Evolutionary conservation across 2,888 invertebrate genomes (phyloP).

Genomic region (Netelia inedita): DNA sequence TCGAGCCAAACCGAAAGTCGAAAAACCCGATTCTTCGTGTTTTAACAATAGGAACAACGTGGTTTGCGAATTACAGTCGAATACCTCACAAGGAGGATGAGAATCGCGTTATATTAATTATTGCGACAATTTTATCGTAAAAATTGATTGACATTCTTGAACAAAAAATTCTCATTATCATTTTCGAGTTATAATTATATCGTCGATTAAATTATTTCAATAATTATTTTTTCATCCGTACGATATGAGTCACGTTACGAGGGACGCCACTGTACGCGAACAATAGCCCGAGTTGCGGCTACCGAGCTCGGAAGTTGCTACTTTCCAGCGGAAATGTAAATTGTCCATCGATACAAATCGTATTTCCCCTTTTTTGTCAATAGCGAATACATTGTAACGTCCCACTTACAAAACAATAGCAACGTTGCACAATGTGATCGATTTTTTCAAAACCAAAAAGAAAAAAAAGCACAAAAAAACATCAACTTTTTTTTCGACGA

Average conservation of each 20-base stretch:
- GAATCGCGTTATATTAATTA: neutral
- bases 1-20: neutral
- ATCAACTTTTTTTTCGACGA: too few species aligned
- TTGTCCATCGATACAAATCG: neutral
- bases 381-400: neutral
- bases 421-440: neutral
- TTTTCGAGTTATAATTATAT: neutral
- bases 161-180: neutral
- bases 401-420: neutral
- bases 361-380: constrained; percentile 12
- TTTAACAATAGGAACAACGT: constrained; percentile 1
- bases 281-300: too few species aligned
- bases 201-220: neutral
- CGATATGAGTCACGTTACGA: neutral
- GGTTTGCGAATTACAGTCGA: neutral
- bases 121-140: neutral
- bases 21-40: neutral
- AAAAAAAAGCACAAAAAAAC: neutral
- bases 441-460: neutral
- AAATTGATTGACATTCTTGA: neutral
- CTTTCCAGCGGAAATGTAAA: constrained; percentile 18
- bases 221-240: neutral
- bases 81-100: neutral
- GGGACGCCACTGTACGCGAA: neutral
- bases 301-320: constrained; percentile 23